Base-by-base conservation (phyloP, 1,140 invertebrate species). In the Halesus radiatus region DNA sequence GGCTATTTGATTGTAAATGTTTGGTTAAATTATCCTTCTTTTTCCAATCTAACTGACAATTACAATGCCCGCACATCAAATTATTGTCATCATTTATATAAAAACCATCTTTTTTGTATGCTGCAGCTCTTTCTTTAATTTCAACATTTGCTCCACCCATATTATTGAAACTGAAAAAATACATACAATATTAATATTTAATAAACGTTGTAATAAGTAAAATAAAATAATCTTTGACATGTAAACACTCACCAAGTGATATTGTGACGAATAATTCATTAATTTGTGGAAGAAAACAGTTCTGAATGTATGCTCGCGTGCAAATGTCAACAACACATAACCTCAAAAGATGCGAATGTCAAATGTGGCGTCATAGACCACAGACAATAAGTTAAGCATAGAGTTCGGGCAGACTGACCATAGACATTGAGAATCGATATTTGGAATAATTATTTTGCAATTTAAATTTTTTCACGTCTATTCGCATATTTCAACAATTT, bases 21-120 rank as follows among this genome's bases (percentile, higher is more conserved):
- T 29, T 29, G 26, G 2, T 29, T 58, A 78, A 78, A 78, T 66
- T 78, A 68, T 78, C 76, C 26, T 78, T 78, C 76, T 78, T 66
- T 68, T 66, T 66, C 62, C 76, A 78, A 78, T 78, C 76, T 78
- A 78, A 52, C 60, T 66, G 76, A 54, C 76, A 78, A 78, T 66
- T 78, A 32, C 76, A 78, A 78, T 78, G 76, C 62, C 62, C 1
- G 76, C 76, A 53, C 58, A 78, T 78, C 29, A 78, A 66, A 78
- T 22, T 66, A 66, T 66, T 64, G 26, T 78, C 50, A 66, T 78
- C 58, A 52, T 52, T 78, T 78, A 78, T 78, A 78, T 78, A 78
- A 68, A 78, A 78, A 45, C 76, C 76, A 22, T 78, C 32, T 78
- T 18, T 66, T 78, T 78, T 78, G 76, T 53, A 78, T 23, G 76